phyloP scores from a whole-genome alignment of 2,888 invertebrate species.

The Trichogramma dendrolimi region DNA sequence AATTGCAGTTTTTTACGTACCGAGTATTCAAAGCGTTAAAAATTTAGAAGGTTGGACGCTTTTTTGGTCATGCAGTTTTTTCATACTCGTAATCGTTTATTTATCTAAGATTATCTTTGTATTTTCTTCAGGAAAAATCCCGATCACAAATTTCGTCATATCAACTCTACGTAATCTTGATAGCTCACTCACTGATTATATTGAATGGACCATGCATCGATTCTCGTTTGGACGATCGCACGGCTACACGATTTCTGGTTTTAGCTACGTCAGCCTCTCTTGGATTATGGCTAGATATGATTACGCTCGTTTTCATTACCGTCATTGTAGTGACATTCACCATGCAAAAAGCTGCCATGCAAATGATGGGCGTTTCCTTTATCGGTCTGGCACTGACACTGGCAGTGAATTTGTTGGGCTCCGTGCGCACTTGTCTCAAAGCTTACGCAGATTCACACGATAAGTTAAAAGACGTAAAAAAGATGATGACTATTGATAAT shows the following conservation, averaged over 20 bases:
- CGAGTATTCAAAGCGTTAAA: slow-evolving; percentile 70
- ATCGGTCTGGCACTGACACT: slow-evolving; percentile 72
- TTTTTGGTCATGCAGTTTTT: slow-evolving; percentile 51
- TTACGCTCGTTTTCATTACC: slow-evolving; percentile 60
- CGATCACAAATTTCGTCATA: too few relatives aligned
- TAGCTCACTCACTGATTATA: too few relatives aligned
- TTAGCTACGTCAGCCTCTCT: slow-evolving; percentile 62
- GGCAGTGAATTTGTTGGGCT: slow-evolving; percentile 69
- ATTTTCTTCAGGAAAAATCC: too few relatives aligned
- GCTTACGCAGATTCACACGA: slow-evolving; percentile 68
- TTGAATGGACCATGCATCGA: slow-evolving; percentile 60
- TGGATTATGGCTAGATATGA: slow-evolving; percentile 63
- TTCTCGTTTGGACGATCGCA: slow-evolving; percentile 65
- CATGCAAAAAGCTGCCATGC: slow-evolving; percentile 56
- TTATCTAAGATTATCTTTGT: too few relatives aligned
- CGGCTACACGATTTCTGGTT: slow-evolving; percentile 61
- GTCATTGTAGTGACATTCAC: slow-evolving; percentile 60
- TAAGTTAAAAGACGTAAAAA: slow-evolving; percentile 55
- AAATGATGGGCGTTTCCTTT: slow-evolving; percentile 40
- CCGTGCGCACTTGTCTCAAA: slow-evolving; percentile 76
- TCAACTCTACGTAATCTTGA: too few relatives aligned
- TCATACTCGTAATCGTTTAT: too few relatives aligned
- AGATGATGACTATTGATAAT: slow-evolving; percentile 78
- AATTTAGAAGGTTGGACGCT: slow-evolving; percentile 57
- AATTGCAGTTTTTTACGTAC: slow-evolving; percentile 64